These are phyloP conservation scores for Staurois parvus DNA, from an alignment of 2,797 vertebrate genomes.

Conservation along the genomic window DNA sequence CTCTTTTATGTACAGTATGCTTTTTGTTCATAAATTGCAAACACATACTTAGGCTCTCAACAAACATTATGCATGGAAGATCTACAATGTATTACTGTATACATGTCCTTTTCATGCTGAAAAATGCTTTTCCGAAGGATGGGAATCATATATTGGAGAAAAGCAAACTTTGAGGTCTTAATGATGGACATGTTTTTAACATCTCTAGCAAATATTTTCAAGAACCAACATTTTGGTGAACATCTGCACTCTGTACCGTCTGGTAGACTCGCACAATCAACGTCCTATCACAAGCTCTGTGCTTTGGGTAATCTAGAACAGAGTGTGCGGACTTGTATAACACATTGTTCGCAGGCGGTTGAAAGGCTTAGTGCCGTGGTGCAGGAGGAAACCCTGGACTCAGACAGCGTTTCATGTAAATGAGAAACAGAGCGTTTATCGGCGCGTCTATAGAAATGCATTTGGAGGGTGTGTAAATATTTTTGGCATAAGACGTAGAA, in stretches of 20 bases:
- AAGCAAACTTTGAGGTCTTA: conserved; percentile 25
- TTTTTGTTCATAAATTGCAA: neutral
- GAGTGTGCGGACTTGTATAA: conserved; percentile 2
- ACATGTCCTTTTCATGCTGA: conserved; percentile 9
- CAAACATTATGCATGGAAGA: neutral
- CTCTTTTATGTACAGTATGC: neutral
- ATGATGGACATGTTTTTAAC: conserved; percentile 22
- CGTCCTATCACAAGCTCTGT: neutral
- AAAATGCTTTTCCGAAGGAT: neutral
- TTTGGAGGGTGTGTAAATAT: conserved; percentile 3
- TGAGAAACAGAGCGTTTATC: conserved; percentile 15
- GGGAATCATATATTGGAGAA: neutral
- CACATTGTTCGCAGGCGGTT: neutral
- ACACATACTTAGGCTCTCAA: neutral
- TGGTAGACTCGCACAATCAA: conserved; percentile 7
- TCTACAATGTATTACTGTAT: neutral
- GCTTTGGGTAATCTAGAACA: conserved; percentile 20
- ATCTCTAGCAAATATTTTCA: conserved; percentile 35
- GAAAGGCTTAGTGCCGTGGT: conserved; percentile 32
- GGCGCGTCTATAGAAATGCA: neutral
- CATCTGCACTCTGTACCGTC: conserved; percentile 11
- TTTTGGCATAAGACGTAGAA: conserved; percentile 6
- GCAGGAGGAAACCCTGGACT: conserved; percentile 19
- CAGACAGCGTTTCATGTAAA: conserved; percentile 26
- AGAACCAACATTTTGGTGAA: neutral